phyloP scores from a whole-genome alignment of 2,888 invertebrate genomes.

The Drosophila buzzatii region DNA sequence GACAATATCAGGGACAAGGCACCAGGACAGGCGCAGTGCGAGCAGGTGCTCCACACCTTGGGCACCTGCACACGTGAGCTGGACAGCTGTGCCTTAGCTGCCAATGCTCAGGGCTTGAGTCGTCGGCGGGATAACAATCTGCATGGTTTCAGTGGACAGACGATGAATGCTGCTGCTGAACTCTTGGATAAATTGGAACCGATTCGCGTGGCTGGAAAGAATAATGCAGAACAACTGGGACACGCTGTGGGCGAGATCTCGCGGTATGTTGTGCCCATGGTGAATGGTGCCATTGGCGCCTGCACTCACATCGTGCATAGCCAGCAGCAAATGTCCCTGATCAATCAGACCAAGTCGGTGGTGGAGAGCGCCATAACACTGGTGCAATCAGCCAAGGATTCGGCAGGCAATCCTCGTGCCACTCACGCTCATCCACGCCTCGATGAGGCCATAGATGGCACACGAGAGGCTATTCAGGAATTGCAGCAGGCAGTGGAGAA shows the following conservation, averaged over 20 bases:
- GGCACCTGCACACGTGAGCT: constrained; percentile 91
- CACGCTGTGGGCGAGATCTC: constrained; percentile 93
- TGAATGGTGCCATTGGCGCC: constrained; percentile 93
- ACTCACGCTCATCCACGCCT: constrained; percentile 92
- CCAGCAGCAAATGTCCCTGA: constrained; percentile 92
- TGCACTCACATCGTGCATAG: constrained; percentile 95
- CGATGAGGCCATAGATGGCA: constrained; percentile 91
- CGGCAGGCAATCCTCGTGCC: constrained; percentile 97
- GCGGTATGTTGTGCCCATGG: constrained; percentile 93
- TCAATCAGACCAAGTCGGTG: constrained; percentile 97
- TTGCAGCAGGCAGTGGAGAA: constrained; percentile 92
- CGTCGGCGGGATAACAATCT: constrained; percentile 90
- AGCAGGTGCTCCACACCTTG: constrained; percentile 92
- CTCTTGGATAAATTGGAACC: constrained; percentile 94
- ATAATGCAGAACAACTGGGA: constrained; percentile 96
- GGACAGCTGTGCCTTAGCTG: constrained; percentile 94
- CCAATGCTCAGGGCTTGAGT: constrained; percentile 92
- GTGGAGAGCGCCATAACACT: constrained; percentile 96
- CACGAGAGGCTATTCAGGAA: constrained; percentile 93
- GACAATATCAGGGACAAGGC: constrained; percentile 97
- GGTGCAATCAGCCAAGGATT: constrained; percentile 93
- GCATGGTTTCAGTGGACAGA: constrained; percentile 91
- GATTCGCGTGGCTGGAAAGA: constrained; percentile 93
- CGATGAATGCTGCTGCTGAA: constrained; percentile 92
- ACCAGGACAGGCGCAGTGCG: constrained; percentile 98